These are phyloP conservation scores for Trissolcus brochymenae DNA, from an alignment of 2,888 invertebrate species.

Conservation along the genomic window DNA sequence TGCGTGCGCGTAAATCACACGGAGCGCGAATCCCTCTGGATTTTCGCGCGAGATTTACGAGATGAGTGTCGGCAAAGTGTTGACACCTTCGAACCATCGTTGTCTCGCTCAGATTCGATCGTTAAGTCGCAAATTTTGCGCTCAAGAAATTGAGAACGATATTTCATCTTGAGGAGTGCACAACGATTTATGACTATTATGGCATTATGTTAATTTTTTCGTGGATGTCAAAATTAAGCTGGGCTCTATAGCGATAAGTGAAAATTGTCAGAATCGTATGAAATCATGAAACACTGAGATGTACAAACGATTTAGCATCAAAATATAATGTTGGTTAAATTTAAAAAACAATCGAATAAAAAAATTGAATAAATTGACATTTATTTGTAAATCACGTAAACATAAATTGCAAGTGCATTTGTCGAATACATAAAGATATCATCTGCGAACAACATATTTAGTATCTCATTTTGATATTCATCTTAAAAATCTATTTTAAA, in stretches of 20 bases:
- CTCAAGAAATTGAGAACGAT: constrained; percentile 32
- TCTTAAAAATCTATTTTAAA: no score
- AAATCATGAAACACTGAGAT: not conserved
- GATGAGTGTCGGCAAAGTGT: constrained; percentile 49
- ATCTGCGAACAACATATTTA: no score
- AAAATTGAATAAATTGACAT: no score
- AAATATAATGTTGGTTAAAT: no score
- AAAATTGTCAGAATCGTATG: no score
- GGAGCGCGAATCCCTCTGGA: constrained; percentile 34
- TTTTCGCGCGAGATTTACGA: constrained; percentile 54
- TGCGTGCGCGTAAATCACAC: constrained; percentile 48
- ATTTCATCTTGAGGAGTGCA: constrained; percentile 26
- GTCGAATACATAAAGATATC: not conserved
- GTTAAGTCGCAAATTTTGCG: constrained; percentile 41
- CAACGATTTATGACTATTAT: constrained; percentile 40
- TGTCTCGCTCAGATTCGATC: constrained; percentile 29
- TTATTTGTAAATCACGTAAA: no score
- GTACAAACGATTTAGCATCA: not conserved
- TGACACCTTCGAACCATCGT: constrained; percentile 48
- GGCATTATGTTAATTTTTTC: constrained; percentile 13
- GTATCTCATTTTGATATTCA: no score
- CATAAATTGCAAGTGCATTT: no score
- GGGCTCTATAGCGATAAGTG: no score
- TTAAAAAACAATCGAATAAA: no score
- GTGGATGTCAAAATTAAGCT: no score